phyloP scores from a whole-genome alignment of 2,113 vertebrate genomes.

The Uria aalge region DNA sequence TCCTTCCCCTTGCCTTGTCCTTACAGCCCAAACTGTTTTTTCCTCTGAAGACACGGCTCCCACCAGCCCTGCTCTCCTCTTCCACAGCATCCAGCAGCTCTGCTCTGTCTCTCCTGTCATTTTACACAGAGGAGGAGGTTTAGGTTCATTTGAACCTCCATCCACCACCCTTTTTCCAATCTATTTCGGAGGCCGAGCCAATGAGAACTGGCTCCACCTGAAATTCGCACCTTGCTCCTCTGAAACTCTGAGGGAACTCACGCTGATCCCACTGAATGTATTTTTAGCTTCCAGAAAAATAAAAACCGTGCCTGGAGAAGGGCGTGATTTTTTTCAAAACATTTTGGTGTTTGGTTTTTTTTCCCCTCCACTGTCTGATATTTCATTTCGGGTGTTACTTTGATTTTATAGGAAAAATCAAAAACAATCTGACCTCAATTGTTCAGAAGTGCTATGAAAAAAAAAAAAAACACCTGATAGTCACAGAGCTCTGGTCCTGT shows the following conservation, averaged over 20 bases:
- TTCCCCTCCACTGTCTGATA: background rate
- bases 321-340: background rate
- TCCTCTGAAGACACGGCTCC: background rate
- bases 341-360: background rate
- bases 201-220: background rate
- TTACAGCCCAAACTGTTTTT: background rate
- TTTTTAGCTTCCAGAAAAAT: background rate
- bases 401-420: constrained; percentile 35
- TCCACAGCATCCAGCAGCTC: background rate
- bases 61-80: background rate
- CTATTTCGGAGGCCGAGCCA: background rate
- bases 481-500: constrained; percentile 27
- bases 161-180: background rate
- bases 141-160: background rate
- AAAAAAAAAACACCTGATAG: background rate
- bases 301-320: background rate
- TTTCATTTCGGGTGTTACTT: constrained; percentile 42
- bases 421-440: constrained; percentile 61
- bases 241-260: background rate
- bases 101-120: background rate
- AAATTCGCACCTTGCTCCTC: background rate
- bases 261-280: background rate
- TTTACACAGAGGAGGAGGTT: background rate
- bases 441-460: background rate
- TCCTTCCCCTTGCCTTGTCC: background rate